These are phyloP conservation scores for Mimachlamys varia DNA, from an alignment of 2,888 invertebrate species.

Conservation along the genomic window DNA sequence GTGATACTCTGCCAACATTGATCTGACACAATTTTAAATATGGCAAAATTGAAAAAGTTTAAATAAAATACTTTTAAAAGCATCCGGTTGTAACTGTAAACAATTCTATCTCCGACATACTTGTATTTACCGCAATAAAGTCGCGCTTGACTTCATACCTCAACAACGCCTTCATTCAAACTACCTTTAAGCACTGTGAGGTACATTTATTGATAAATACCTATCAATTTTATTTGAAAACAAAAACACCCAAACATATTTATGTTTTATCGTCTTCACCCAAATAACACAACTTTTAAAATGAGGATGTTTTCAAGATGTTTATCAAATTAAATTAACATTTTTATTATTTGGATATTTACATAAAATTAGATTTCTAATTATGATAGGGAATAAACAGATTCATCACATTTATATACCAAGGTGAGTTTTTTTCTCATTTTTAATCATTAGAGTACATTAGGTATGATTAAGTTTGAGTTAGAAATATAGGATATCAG, in stretches of 20 bases:
- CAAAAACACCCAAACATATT: no score
- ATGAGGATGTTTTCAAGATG: background rate
- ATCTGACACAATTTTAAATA: no score
- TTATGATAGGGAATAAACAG: background rate
- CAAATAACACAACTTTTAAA: background rate
- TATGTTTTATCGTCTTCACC: background rate
- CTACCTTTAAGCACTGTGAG: background rate
- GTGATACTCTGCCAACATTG: no score
- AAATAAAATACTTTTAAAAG: background rate
- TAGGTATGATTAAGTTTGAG: background rate
- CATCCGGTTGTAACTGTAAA: background rate
- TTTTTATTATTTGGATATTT: background rate
- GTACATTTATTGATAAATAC: background rate
- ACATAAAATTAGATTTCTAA: background rate
- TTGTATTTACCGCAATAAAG: background rate
- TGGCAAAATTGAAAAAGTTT: background rate
- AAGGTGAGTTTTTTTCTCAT: background rate
- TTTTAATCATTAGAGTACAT: background rate
- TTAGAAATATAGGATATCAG: background rate
- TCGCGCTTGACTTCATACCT: no score
- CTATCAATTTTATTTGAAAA: background rate
- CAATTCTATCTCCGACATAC: background rate
- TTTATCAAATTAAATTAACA: constrained; percentile 20
- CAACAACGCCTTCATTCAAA: background rate
- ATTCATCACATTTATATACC: background rate